Percentiles rank a stretch among this genome's conserved stretches.
phyloP scores from a whole-genome alignment of 2,888 invertebrate genomes.

The Fabriciana adippe region DNA sequence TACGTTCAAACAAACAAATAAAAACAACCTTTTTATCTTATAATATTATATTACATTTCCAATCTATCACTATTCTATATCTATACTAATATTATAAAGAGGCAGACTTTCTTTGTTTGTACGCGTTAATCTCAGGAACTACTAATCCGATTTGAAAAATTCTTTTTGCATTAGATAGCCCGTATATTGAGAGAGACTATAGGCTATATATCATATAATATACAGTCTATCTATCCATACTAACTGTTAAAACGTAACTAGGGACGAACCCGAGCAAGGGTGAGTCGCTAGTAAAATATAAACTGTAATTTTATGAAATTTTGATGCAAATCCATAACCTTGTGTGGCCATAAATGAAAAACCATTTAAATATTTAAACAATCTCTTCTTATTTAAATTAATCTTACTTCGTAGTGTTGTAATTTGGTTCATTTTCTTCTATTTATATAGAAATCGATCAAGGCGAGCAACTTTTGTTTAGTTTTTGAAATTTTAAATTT shows the following conservation, averaged over 20 bases:
- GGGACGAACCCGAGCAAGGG: too few species aligned
- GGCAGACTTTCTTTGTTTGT: too few species aligned
- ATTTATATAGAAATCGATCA: constrained; percentile 27
- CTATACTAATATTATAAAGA: too few species aligned
- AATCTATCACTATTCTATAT: too few species aligned
- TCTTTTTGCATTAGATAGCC: too few species aligned
- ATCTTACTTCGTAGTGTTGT: constrained; percentile 4
- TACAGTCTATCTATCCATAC: too few species aligned
- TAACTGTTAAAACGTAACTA: not conserved
- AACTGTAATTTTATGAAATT: not conserved
- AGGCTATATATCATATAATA: too few species aligned
- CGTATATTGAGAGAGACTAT: too few species aligned
- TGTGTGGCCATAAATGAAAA: not conserved
- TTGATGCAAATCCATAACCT: not conserved
- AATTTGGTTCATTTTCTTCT: constrained; percentile 36
- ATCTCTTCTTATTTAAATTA: constrained; percentile 4
- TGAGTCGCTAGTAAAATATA: not conserved
- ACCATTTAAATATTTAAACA: constrained; percentile 2
- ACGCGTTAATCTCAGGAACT: too few species aligned
- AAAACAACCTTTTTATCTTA: not conserved
- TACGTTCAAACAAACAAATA: too few species aligned
- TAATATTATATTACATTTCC: too few species aligned
- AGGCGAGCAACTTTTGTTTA: constrained; percentile 23
- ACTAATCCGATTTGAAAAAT: too few species aligned
- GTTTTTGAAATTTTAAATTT: constrained; percentile 11